Evolutionary conservation across 2,113 vertebrate genomes (phyloP), one percentile per base, ranked within the genome.

Genomic region (Carassius gibelio): DNA sequence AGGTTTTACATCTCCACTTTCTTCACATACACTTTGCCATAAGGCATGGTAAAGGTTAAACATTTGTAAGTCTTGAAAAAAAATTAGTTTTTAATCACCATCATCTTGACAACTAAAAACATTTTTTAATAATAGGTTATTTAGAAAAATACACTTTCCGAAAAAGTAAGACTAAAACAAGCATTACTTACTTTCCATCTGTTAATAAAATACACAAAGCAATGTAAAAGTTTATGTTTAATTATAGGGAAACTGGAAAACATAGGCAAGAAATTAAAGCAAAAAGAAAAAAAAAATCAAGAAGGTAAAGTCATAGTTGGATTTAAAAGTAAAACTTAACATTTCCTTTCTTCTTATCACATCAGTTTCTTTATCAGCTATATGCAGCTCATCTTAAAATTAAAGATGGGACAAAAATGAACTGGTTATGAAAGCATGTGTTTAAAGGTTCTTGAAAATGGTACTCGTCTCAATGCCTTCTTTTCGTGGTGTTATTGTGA

Each of bases 401-500:
- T 86, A 86, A 61, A 66, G 26, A 86, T 68, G 38, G 8, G n/a
- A 23, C 19, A 42, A 42, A 76, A 86, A 72, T 9, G 42, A 84
- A n/a, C 79, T 81, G 87, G 83, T 82, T 85, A 86, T 84, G 42
- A 83, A 88, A 86, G 76, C 61, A 76, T 50, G 50, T 0, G 36
- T 23, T 26, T 10, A 15, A n/a, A 50, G 15, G n/a, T 85, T 59
- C 19, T 55, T 82, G 26, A 66, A 79, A 83, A 88, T 64, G 7
- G 81, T 72, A 14, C 1, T 10, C 5, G 52, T 23, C 55, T 38
- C 17, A 23, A 19, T 9, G 11, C 45, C 8, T 26, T 78, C 57
- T 64, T 79, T 84, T 21, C 17, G 68, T 86, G 90, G 90, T 90
- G 74, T 87, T 88, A 71, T 42, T 92, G 89, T 90, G 87, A 91